phyloP scores from a whole-genome alignment of 2,113 vertebrate species.

The Alligator mississippiensis region DNA sequence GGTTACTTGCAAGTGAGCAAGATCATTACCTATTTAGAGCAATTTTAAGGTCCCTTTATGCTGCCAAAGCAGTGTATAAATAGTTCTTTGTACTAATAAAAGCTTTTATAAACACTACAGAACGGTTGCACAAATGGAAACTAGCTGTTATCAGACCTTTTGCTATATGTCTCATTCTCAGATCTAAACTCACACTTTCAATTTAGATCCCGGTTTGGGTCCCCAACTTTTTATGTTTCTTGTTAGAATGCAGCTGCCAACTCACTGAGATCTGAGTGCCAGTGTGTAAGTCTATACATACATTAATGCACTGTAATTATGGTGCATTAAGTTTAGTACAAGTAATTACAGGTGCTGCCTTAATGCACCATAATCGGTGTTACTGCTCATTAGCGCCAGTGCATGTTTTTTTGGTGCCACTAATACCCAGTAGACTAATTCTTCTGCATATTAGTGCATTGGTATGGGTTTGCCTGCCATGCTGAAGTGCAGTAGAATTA shows the following conservation, averaged over 20 bases:
- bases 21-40: neutral
- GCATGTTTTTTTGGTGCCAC: too few species aligned
- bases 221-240: neutral
- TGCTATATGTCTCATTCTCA: neutral
- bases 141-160: neutral
- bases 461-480: too few species aligned
- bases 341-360: too few species aligned
- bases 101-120: too few species aligned
- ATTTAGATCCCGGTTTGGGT: neutral
- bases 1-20: neutral
- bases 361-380: too few species aligned
- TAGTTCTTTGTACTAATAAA: neutral
- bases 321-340: too few species aligned
- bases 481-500: too few species aligned
- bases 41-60: neutral
- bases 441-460: too few species aligned
- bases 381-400: too few species aligned
- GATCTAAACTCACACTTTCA: neutral
- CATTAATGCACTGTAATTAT: too few species aligned
- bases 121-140: neutral
- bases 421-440: too few species aligned
- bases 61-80: neutral
- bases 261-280: neutral
- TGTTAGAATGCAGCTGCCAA: neutral
- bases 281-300: neutral